Conservation (phyloP, 2,797 vertebrate genomes). For the Artibeus lituratus region DNA sequence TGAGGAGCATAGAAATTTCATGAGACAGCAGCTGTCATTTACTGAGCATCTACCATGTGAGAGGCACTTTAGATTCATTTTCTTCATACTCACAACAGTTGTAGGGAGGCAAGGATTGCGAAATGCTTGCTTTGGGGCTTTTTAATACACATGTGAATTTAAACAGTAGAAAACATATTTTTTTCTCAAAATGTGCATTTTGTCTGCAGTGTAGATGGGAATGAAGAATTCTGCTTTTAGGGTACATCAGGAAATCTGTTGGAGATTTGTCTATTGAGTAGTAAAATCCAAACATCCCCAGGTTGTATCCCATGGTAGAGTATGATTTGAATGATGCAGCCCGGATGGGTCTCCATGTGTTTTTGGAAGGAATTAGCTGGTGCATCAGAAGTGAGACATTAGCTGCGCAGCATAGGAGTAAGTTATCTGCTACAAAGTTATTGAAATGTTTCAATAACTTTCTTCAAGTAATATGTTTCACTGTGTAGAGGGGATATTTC, state of each 20-base stretch:
- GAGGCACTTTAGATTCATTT: neutral
- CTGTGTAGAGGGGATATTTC: neutral
- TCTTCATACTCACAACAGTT: neutral
- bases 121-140: neutral
- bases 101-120: neutral
- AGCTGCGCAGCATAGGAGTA: neutral
- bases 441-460: neutral
- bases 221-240: neutral
- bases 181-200: neutral
- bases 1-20: neutral
- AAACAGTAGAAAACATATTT: neutral
- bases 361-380: conserved; percentile 19
- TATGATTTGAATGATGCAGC: neutral
- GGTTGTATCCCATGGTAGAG: neutral
- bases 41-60: neutral
- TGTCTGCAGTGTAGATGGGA: neutral
- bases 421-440: neutral
- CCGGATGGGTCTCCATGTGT: neutral
- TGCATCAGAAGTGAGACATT: neutral
- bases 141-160: neutral
- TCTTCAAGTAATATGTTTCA: neutral
- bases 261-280: neutral
- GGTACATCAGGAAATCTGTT: neutral
- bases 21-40: neutral
- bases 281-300: neutral